phyloP scores from a whole-genome alignment of 2,888 invertebrate genomes.

The Trichopria drosophilae region DNA sequence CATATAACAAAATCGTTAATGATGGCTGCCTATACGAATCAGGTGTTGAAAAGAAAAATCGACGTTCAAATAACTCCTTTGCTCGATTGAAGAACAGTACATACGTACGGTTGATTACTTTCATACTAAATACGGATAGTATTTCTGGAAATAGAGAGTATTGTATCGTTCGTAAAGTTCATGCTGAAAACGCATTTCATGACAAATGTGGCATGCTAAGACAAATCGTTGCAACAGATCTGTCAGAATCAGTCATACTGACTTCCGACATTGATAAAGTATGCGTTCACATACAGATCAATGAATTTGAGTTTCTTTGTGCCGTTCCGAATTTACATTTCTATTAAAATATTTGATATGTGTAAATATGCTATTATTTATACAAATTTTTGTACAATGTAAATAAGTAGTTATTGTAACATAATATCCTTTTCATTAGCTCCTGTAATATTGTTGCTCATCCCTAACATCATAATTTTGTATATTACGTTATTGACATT shows the following conservation, averaged over 20 bases:
- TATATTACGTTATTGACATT: no score
- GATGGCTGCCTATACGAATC: constrained; percentile 7
- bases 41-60: constrained; percentile 4
- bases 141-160: neutral
- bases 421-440: no score
- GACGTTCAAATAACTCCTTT: constrained; percentile 15
- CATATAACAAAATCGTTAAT: constrained; percentile 10
- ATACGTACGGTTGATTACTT: neutral
- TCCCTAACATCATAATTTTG: no score
- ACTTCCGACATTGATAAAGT: neutral
- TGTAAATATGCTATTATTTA: no score
- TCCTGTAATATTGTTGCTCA: no score
- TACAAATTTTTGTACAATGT: no score
- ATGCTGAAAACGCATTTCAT: neutral
- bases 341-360: neutral
- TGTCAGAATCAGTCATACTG: neutral
- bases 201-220: neutral
- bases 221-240: neutral
- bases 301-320: neutral
- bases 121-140: neutral
- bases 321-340: neutral
- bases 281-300: neutral
- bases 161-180: neutral
- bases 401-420: no score
- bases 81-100: constrained; percentile 6